Evolutionary conservation across 2,888 invertebrate species (phyloP).

Genomic region (Tetranychus truncatus): DNA sequence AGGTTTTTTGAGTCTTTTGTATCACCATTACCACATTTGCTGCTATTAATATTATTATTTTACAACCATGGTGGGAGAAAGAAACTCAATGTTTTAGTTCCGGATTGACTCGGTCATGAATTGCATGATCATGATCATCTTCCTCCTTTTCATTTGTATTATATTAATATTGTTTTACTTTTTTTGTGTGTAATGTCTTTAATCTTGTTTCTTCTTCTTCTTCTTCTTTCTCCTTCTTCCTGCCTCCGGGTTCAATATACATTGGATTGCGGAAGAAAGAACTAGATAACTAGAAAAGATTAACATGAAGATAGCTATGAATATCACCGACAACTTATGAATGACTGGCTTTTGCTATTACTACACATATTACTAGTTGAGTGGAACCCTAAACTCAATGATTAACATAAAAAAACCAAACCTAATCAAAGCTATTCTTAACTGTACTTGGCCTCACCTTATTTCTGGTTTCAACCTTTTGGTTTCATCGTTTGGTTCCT

Average conservation of each 20-base stretch:
- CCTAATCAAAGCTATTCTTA: background rate
- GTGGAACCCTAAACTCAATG: no score
- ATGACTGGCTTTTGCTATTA: no score
- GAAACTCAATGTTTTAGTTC: background rate
- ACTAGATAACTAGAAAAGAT: background rate
- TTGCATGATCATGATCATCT: background rate
- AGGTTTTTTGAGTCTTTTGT: background rate
- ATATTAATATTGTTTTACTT: no score
- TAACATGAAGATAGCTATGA: background rate
- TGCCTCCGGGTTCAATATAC: background rate
- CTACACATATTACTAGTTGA: no score
- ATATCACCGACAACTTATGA: no score
- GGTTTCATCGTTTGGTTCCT: background rate
- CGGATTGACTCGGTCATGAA: background rate
- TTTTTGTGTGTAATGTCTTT: no score
- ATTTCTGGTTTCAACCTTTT: background rate
- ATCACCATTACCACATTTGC: background rate
- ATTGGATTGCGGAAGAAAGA: background rate
- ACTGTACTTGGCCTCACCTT: background rate
- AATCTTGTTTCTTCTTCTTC: no score
- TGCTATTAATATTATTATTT: background rate
- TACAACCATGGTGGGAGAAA: background rate
- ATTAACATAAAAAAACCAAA: background rate
- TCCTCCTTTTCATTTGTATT: background rate
- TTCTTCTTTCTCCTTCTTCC: background rate